A percentile compares a stretch with the other conserved stretches of the same genome.
Evolutionary conservation across 1,140 invertebrate species (phyloP).

Genomic region (Panagrolaimus sp.): DNA sequence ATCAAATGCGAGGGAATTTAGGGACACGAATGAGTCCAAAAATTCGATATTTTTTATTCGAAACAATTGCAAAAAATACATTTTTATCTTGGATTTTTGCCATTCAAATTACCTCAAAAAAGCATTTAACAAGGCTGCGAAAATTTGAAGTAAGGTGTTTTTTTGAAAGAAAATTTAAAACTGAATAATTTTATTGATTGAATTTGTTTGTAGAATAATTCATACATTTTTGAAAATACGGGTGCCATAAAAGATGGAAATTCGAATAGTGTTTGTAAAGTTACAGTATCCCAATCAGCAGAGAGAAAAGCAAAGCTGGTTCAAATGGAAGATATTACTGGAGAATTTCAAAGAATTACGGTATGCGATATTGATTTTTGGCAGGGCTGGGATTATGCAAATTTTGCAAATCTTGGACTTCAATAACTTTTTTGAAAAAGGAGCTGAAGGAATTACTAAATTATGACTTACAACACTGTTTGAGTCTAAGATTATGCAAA

Average conservation of each 20-base stretch:
- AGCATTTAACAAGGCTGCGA: conserved; percentile 18
- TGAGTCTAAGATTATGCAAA: too few species aligned
- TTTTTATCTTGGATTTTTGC: conserved; percentile 46
- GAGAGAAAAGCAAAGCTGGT: conserved; percentile 18
- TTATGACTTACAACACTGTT: too few species aligned
- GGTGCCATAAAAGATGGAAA: conserved; percentile 22
- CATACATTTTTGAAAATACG: conserved; percentile 11
- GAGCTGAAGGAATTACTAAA: too few species aligned
- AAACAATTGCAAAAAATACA: conserved; percentile 44
- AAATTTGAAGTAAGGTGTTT: background rate
- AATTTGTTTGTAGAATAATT: conserved; percentile 20
- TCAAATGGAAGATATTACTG: conserved; percentile 29
- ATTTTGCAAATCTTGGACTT: background rate
- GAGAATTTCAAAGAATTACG: conserved; percentile 21
- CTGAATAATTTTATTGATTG: conserved; percentile 16
- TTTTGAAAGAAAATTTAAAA: background rate
- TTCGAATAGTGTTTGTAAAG: background rate
- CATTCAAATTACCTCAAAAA: conserved; percentile 43
- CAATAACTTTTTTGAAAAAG: background rate
- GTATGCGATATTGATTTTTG: background rate
- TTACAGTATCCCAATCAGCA: background rate
- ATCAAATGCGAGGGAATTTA: conserved; percentile 52
- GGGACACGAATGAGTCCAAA: conserved; percentile 39
- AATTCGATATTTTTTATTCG: conserved; percentile 47
- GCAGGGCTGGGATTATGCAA: too few species aligned